Base-by-base conservation (phyloP, 2,113 vertebrate genomes). In the Tragelaphus buxtoni region DNA sequence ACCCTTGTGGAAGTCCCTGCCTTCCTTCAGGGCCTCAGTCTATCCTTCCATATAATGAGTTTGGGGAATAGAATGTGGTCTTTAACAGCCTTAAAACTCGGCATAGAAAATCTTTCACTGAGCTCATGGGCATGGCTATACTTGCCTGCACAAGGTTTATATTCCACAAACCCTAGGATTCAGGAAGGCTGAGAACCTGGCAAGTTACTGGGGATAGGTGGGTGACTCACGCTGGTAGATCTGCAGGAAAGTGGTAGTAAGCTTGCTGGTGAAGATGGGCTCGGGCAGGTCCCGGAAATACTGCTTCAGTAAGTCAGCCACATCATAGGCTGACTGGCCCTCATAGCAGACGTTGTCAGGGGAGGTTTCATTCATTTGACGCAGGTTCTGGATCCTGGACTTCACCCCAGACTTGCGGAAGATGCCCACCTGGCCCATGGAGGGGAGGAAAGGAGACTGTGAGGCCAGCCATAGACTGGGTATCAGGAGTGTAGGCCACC, bases 321-420 rank as follows among this genome's bases (percentile, higher is more conserved):
- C 99, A 0, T 99, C 99, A 0, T 99, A 99, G 0, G 99, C 99
- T 0, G 99, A 99, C 97, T 99, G 99, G 90, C 99, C 99, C 0
- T 98, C 98, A 0, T 99, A 99, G 94, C 92, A 98, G 76, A 99
- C 99, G 0, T 99, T 97, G 94, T 99, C 99, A 0, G 99, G 99
- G 24, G 98, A 99, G 65, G 79, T 98, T 91, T 99, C 99, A 0
- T 99, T 99, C 98, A 99, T 98, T 95, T 99, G 99, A 63, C 99
- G 97, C 28, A 99, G 98, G 0, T 95, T 98, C 98, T 99, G 99
- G 95, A 99, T 99, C 47, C 99, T 99, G 7, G 99, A 99, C 98
- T 99, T 99, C 92, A 99, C 99, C 2, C 99, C 99, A 0, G 99
- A 99, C 91, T 99, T 99, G 7, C 99, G 98, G 98, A 99, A 99